These are phyloP conservation scores for Tenebrosternarchus preto DNA, from an alignment of 2,113 vertebrate genomes.

Conservation along the genomic window DNA sequence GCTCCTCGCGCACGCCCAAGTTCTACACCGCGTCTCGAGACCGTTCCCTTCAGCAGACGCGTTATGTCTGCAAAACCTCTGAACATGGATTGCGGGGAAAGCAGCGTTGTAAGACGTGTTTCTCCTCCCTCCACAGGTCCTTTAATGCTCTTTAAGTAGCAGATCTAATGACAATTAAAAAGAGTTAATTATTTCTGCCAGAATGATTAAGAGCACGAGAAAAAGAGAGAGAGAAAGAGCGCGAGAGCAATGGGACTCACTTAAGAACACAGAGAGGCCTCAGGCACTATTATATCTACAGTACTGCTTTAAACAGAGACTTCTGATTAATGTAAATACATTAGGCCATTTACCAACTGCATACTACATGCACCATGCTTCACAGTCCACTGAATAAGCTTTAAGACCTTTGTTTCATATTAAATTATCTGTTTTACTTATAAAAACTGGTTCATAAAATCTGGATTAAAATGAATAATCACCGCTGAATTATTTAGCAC, in stretches of 20 bases:
- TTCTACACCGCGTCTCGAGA: too few species aligned
- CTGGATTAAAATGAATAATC: too few species aligned
- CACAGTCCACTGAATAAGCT: background rate
- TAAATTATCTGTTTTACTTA: constrained; percentile 6
- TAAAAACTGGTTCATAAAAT: too few species aligned
- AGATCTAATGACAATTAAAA: constrained; percentile 61
- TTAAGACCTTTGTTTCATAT: constrained; percentile 22
- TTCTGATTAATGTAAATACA: constrained; percentile 40
- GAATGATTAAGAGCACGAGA: constrained; percentile 56
- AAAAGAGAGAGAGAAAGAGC: constrained; percentile 37
- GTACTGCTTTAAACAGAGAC: constrained; percentile 35
- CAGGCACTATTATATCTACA: constrained; percentile 40
- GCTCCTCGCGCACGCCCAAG: constrained; percentile 55
- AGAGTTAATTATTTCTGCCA: constrained; percentile 62
- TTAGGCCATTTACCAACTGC: background rate
- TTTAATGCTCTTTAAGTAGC: constrained; percentile 49
- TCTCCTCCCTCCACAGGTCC: constrained; percentile 38
- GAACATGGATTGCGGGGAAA: constrained; percentile 25
- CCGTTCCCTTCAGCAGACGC: background rate
- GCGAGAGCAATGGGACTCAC: constrained; percentile 44
- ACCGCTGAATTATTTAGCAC: too few species aligned
- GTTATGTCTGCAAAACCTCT: background rate
- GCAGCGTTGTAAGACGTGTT: constrained; percentile 27
- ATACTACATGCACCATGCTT: constrained; percentile 5
- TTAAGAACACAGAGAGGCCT: constrained; percentile 47